Evolutionary conservation across 2,113 vertebrate genomes (phyloP).

Genomic region (Platycercus adscitus): DNA sequence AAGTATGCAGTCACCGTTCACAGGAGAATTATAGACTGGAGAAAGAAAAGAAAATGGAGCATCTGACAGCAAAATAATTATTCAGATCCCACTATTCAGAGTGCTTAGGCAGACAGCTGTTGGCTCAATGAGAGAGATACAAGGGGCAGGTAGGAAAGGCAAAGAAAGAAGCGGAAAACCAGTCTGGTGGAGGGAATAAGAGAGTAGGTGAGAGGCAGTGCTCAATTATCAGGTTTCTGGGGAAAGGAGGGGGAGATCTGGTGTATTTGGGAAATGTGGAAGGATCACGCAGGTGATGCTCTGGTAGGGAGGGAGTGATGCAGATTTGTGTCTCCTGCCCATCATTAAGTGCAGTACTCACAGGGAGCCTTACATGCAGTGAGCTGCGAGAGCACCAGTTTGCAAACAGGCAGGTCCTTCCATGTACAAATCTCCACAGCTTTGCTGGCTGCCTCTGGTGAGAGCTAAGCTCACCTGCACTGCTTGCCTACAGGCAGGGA

Average conservation of each 20-base stretch:
- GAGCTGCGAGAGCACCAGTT: not conserved
- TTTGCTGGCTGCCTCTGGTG: not conserved
- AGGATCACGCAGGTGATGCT: not conserved
- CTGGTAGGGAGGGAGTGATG: not conserved
- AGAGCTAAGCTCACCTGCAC: not conserved
- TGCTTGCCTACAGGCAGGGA: not conserved
- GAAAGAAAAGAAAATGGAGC: slow-evolving; percentile 1
- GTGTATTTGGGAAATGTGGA: not conserved
- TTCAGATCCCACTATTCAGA: not conserved
- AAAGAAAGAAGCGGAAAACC: not conserved
- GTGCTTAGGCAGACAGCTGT: not conserved
- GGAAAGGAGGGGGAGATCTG: not conserved
- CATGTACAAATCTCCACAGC: accelerated
- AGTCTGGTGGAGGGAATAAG: not conserved
- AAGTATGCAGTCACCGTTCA: not conserved
- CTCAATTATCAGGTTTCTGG: not conserved
- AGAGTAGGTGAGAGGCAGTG: not conserved
- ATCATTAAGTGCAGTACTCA: accelerated
- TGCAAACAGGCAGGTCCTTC: not conserved
- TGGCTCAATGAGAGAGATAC: not conserved
- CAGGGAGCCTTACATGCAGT: accelerated
- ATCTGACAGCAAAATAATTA: slow-evolving; percentile 1
- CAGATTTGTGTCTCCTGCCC: not conserved
- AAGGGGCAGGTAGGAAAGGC: not conserved
- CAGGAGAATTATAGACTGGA: not conserved